Evolutionary conservation across 35 echinoderm and acorn worm species (phyloP).

Genomic region (Eucidaris tribuloides): DNA sequence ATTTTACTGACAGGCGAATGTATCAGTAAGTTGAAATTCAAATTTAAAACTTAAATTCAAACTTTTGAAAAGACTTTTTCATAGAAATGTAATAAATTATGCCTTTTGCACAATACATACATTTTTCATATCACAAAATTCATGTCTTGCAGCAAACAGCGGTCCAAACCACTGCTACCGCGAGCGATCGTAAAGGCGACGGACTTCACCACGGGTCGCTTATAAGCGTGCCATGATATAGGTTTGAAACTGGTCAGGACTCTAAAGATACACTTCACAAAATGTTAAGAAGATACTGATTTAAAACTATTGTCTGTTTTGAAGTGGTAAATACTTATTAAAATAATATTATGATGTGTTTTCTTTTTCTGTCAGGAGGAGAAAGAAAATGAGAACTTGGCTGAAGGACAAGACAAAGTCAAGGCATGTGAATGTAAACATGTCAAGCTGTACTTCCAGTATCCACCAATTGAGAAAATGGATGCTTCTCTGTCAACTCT

Average conservation of each 20-base stretch:
- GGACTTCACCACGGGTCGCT: not conserved
- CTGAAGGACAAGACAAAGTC: not conserved
- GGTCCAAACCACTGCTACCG: too few species aligned
- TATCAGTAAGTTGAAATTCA: too few species aligned
- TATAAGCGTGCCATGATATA: not conserved
- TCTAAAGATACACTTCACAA: not conserved
- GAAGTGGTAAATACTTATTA: not conserved
- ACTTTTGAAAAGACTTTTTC: too few species aligned
- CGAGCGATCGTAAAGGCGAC: not conserved
- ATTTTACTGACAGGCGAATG: too few species aligned
- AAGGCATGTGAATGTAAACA: conserved; percentile 48
- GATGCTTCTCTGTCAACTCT: conserved; percentile 95
- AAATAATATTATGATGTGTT: not conserved
- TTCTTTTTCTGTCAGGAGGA: conserved; percentile 19
- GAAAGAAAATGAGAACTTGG: not conserved
- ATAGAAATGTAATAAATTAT: too few species aligned
- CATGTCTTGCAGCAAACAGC: too few species aligned
- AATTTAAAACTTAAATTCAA: too few species aligned
- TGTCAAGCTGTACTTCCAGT: conserved; percentile 72
- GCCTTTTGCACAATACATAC: too few species aligned
- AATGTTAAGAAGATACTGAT: too few species aligned
- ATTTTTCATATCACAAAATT: too few species aligned
- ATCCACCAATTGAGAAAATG: conserved; percentile 96
- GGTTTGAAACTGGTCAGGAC: not conserved
- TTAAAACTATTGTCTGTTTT: not conserved